Evolutionary conservation across 2,888 invertebrate species (phyloP), one percentile per base, ranked within the genome.

Genomic region (Erebia ligea): DNA sequence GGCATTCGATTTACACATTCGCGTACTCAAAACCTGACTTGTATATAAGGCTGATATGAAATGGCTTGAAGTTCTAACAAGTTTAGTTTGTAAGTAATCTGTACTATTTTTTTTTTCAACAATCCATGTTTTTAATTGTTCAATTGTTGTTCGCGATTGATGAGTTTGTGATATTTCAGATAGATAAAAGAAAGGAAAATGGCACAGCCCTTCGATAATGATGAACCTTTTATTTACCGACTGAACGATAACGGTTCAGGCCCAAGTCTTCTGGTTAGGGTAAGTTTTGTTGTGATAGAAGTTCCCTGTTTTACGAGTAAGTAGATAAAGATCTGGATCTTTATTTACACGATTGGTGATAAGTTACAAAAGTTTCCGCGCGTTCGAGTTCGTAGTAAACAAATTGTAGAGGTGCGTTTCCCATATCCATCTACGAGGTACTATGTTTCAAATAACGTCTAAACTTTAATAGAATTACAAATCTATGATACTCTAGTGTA

Each of bases 211-310:
- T 82, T 81, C 82, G 94, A 89, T 82, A 91, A 84, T 84, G 95
- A 96, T 79, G 96, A 95, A 72, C 96, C 96, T 54, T 96, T 96
- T 83, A 93, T 96, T 81, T 97, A 96, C 86, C 94, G 96, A 75
- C 91, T 96, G 74, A 97, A 97, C 86, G 96, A 97, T 81, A 96
- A 95, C 80, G 96, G 96, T 40, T 93, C 94, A 63, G 96, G 96
- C 78, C 96, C 96, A n/a, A 95, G 95, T 86, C 91, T 97, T 59
- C 93, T 97, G 64, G 91, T 95, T 59, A 96, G 96, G 95, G 96
- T 96, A 93, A 70, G 54, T 54, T 54, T 54, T 54, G 54, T 54
- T 54, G 9, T n/a, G 17, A 9, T n/a, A 17, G 11, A 11, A 45
- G 45, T 13, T 45, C 13, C 13, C 10, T 21, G 2, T 48, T 19